phyloP scores from a whole-genome alignment of 2,113 vertebrate genomes.

The Neoarius graeffei region DNA sequence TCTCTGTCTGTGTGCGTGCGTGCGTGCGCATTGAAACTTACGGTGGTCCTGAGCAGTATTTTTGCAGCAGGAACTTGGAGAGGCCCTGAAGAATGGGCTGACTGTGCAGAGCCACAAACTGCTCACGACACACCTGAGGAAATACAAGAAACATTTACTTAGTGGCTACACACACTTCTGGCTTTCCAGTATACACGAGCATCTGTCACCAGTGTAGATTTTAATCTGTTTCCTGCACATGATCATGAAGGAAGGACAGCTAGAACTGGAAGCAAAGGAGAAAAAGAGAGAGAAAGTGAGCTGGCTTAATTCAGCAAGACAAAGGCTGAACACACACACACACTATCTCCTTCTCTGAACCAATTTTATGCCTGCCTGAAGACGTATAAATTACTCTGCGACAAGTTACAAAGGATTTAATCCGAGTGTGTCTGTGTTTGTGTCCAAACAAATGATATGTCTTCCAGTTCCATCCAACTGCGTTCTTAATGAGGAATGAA shows the following conservation, averaged over 20 bases:
- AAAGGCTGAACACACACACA: neutral
- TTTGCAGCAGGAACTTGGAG: constrained; percentile 81
- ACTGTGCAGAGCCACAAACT: constrained; percentile 88
- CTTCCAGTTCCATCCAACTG: neutral
- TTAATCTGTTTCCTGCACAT: neutral
- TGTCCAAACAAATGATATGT: neutral
- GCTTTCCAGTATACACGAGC: neutral
- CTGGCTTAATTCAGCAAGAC: neutral
- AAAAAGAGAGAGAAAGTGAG: constrained; percentile 8
- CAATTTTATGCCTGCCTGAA: constrained; percentile 15
- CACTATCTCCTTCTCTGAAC: neutral
- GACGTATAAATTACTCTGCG: constrained; percentile 7
- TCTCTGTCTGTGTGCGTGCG: neutral
- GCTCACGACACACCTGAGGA: constrained; percentile 88
- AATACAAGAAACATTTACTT: constrained; percentile 23
- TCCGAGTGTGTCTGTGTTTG: neutral
- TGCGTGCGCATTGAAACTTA: constrained; percentile 60
- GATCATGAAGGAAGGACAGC: constrained; percentile 4
- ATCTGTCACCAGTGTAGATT: neutral
- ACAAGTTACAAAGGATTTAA: constrained; percentile 7
- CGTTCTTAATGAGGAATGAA: constrained; percentile 56
- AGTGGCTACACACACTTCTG: constrained; percentile 35
- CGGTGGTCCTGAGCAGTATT: constrained; percentile 73
- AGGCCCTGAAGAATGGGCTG: constrained; percentile 89
- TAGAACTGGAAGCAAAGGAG: neutral